These are phyloP conservation scores for Camponotus floridanus DNA, from an alignment of 1,140 invertebrate genomes.

Conservation along the genomic window DNA sequence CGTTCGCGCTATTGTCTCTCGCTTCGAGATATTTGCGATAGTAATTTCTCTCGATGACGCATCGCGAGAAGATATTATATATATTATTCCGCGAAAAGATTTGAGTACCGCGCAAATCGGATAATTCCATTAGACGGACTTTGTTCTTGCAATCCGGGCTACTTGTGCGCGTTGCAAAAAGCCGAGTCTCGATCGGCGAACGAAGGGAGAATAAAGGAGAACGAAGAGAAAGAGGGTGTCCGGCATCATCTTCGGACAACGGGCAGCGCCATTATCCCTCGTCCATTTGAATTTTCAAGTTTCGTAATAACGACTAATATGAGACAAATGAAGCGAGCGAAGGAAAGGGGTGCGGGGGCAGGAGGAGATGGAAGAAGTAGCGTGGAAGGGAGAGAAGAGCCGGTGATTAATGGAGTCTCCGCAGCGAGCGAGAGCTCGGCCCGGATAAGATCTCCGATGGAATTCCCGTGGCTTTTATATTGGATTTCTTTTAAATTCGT, in stretches of 20 bases:
- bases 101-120: constrained; percentile 8
- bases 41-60: not conserved
- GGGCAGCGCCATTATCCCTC: constrained; percentile 75
- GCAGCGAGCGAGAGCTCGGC: constrained; percentile 80
- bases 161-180: constrained; percentile 48
- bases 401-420: constrained; percentile 86
- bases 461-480: constrained; percentile 84
- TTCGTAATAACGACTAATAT: constrained; percentile 83
- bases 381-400: constrained; percentile 66
- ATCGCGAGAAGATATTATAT: too few relatives aligned
- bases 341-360: constrained; percentile 44
- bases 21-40: not conserved
- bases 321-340: constrained; percentile 82
- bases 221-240: constrained; percentile 2
- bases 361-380: not conserved
- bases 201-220: constrained; percentile 31
- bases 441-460: constrained; percentile 82
- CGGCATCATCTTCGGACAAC: constrained; percentile 69
- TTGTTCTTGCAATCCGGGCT: constrained; percentile 24
- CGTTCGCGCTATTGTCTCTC: too few relatives aligned
- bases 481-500: constrained; percentile 86
- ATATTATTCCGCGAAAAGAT: constrained; percentile 11
- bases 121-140: constrained; percentile 45
- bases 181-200: constrained; percentile 27
- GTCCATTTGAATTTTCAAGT: constrained; percentile 81